Evolutionary conservation across 2,113 vertebrate species (phyloP).

Genomic region (Neogale vison): DNA sequence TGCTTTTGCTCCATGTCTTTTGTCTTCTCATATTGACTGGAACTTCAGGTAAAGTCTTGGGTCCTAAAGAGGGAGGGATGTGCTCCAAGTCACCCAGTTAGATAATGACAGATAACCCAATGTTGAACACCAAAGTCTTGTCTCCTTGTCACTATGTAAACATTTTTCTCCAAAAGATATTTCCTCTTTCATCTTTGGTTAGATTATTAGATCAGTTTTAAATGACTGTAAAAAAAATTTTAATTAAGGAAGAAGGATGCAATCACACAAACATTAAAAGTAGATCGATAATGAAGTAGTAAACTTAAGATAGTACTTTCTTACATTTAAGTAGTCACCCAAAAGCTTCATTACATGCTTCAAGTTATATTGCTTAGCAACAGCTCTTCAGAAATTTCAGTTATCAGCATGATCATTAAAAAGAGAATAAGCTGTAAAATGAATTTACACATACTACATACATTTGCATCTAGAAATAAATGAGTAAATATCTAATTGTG

Average conservation of each 20-base stretch:
- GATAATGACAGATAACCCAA: not conserved
- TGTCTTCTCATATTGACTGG: not conserved
- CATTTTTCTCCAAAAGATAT: conserved; percentile 6
- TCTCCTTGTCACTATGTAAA: not conserved
- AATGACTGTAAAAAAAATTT: conserved; percentile 61
- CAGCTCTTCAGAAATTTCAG: conserved; percentile 80
- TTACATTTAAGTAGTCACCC: conserved; percentile 78
- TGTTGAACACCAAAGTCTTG: not conserved
- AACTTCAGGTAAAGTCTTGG: not conserved
- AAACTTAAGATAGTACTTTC: conserved; percentile 77
- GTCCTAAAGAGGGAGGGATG: not conserved
- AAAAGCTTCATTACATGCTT: conserved; percentile 83
- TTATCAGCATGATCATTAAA: conserved; percentile 81
- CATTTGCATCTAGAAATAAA: conserved; percentile 82
- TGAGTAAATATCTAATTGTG: conserved; percentile 75
- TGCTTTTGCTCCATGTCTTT: not conserved
- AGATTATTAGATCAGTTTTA: conserved; percentile 48
- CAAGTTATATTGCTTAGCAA: conserved; percentile 84
- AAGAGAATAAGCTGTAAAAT: conserved; percentile 79
- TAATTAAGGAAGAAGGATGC: conserved; percentile 65
- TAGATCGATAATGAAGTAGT: conserved; percentile 77
- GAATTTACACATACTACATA: conserved; percentile 69
- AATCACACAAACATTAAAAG: conserved; percentile 76
- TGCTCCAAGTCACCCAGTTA: not conserved
- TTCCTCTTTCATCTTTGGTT: conserved; percentile 63